Conservation (phyloP, 2,888 invertebrate genomes). For the Tethea ocularis region DNA sequence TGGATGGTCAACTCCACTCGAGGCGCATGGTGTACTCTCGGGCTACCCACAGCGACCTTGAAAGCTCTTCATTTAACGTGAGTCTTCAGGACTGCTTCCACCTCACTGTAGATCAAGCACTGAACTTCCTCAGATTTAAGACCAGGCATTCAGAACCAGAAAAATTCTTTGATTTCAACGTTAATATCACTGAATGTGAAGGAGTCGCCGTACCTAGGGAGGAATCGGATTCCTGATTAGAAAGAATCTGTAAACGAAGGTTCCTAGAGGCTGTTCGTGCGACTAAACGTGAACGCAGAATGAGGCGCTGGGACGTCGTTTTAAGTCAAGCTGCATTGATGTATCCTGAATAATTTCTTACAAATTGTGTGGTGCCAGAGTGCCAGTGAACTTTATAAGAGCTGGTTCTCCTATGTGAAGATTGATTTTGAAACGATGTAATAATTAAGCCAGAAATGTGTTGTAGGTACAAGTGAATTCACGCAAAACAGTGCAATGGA, state of each 20-base stretch:
- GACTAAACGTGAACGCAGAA: conserved; percentile 14
- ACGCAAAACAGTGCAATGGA: neutral
- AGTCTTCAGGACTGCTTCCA: conserved; percentile 73
- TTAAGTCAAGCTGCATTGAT: neutral
- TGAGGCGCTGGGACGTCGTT: conserved; percentile 8
- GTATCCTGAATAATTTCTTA: neutral
- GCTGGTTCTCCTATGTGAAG: neutral
- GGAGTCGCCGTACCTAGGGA: conserved; percentile 31
- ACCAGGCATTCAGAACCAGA: conserved; percentile 63
- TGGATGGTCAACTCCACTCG: conserved; percentile 59
- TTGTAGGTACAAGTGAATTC: neutral
- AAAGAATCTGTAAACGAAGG: conserved; percentile 14
- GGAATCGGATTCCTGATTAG: conserved; percentile 45
- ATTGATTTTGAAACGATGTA: neutral
- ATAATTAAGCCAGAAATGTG: neutral
- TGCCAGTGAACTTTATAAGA: neutral
- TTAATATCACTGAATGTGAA: conserved; percentile 45
- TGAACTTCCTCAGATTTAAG: conserved; percentile 65
- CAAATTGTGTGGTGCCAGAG: neutral
- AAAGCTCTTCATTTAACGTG: conserved; percentile 57
- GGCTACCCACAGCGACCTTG: conserved; percentile 72
- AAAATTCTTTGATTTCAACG: conserved; percentile 53
- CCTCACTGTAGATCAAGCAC: conserved; percentile 66
- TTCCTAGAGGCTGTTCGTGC: conserved; percentile 13
- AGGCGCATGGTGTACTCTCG: conserved; percentile 63